These are phyloP conservation scores for Zoanthus sociatus DNA, from an alignment of 92 coral and sea anemone genomes.

Conservation along the genomic window DNA sequence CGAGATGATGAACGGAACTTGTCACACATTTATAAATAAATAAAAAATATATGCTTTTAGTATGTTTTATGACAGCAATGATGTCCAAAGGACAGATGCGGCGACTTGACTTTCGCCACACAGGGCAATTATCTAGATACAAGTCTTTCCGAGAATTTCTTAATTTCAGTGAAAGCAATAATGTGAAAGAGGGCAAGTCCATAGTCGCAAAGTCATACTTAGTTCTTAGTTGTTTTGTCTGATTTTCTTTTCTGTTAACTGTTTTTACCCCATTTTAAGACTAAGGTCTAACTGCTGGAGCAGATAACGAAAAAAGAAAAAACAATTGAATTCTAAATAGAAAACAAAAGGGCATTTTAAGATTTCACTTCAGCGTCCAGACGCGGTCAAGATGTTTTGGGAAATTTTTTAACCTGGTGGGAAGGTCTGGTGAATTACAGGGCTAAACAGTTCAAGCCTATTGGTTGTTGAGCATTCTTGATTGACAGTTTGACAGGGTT, in stretches of 20 bases:
- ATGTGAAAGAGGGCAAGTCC: background rate
- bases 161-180: background rate
- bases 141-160: background rate
- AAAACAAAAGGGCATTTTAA: background rate
- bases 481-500: conserved; percentile 36
- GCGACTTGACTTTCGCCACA: background rate
- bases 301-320: background rate
- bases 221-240: background rate
- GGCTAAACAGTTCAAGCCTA: background rate
- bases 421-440: conserved; percentile 30
- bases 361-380: conserved; percentile 5
- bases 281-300: background rate
- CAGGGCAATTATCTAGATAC: background rate
- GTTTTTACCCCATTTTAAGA: background rate
- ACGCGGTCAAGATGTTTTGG: conserved; percentile 42
- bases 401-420: conserved; percentile 1
- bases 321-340: background rate
- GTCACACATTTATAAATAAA: conserved; percentile 38
- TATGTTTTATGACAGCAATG: background rate
- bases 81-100: conserved; percentile 25
- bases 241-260: background rate
- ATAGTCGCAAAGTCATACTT: background rate
- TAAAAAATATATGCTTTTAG: conserved; percentile 26
- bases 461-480: conserved; percentile 12
- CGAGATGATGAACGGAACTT: conserved; percentile 35